Evolutionary conservation across 2,888 invertebrate genomes (phyloP), one percentile per base, ranked within the genome.

Genomic region (Xylophagus ater): DNA sequence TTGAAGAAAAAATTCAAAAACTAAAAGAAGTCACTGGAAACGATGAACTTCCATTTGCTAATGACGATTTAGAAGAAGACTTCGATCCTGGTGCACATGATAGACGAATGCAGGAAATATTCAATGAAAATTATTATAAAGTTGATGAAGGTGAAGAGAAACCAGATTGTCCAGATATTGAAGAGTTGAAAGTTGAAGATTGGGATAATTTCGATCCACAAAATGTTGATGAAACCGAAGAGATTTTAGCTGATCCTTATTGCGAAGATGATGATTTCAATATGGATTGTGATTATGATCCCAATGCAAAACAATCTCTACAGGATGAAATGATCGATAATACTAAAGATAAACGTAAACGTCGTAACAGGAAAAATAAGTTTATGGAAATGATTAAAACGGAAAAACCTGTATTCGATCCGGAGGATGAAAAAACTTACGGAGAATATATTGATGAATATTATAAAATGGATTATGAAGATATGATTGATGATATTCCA

Each of bases 391-490:
- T 82, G 17, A 62, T 92, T 4, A 67, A 75, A 12, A 67, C 73
- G 23, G 74, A 82, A 37, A 93, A 93, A 57, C 94, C 94, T 0
- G 71, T 75, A 37, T 94, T 84, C 63, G 75, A 94, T 60, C 88
- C 93, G 0, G 66, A 72, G 0, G 70, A 77, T 42, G 74, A 81
- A 44, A 70, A 70, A 53, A 80, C 80, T 0, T 93, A 88, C 61
- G 76, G 81, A 21, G 73, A 92, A 51, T 93, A 93, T 57, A 77
- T 93, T 58, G 89, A 96, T 53, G 93, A 96, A 61, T 96, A 94
- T 60, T 96, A 96, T 58, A 78, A 83, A 53, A 69, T 96, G 57
- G 90, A 96, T 62, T 97, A 86, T 60, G 97, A 97, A 58, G 97
- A 98, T 62, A 76, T 96, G 35, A 81, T 97, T 34, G 94, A 81